These are phyloP conservation scores for Chymomyza procnemis DNA, from an alignment of 2,888 invertebrate species.

Conservation along the genomic window DNA sequence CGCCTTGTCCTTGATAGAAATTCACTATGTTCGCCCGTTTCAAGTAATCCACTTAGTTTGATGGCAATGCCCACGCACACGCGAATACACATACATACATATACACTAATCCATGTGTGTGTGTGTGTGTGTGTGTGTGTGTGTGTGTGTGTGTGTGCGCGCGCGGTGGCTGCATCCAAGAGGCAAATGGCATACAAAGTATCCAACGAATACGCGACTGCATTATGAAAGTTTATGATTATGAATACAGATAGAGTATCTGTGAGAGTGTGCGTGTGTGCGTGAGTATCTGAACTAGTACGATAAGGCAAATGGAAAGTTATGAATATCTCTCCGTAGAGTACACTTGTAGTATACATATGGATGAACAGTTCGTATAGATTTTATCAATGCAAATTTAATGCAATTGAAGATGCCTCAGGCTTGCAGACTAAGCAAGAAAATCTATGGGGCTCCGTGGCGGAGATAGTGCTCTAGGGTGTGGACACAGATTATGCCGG, in stretches of 20 bases:
- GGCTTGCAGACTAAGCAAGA: neutral
- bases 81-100: neutral
- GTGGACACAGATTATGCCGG: too few relatives aligned
- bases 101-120: neutral
- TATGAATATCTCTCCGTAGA: neutral
- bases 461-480: too few relatives aligned
- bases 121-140: neutral
- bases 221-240: neutral
- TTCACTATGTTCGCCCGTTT: slow-evolving; percentile 34
- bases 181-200: slow-evolving; percentile 6
- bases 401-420: slow-evolving; percentile 36
- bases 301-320: neutral
- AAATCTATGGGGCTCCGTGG: neutral
- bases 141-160: neutral
- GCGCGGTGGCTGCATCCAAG: neutral
- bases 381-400: slow-evolving; percentile 54
- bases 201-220: neutral
- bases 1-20: slow-evolving; percentile 1
- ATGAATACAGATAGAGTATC: neutral
- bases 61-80: neutral
- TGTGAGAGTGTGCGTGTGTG: neutral
- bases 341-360: neutral
- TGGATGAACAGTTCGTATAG: slow-evolving; percentile 7
- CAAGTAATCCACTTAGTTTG: slow-evolving; percentile 53
- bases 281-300: neutral